phyloP scores from a whole-genome alignment of 2,888 invertebrate genomes.

The Trachelus troglodyta region DNA sequence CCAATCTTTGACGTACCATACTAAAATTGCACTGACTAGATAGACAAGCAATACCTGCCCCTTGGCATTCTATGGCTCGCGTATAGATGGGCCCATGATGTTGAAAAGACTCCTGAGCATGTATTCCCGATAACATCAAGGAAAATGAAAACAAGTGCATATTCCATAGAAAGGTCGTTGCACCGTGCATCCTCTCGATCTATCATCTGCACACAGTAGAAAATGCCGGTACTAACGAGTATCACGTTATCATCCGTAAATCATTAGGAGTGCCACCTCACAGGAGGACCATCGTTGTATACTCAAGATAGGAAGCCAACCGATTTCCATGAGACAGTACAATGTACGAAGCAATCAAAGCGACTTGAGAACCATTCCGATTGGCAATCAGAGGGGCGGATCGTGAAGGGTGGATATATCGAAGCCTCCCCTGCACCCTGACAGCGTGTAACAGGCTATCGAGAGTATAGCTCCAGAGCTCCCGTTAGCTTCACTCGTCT shows the following conservation, averaged over 20 bases:
- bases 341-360: conserved; percentile 44
- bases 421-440: not conserved
- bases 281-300: not conserved
- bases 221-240: not conserved
- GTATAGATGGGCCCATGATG: not conserved
- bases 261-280: not conserved
- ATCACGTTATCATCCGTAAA: not conserved
- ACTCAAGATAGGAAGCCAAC: conserved; percentile 7
- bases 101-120: not conserved
- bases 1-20: not conserved
- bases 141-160: not conserved
- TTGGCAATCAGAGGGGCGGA: conserved; percentile 41
- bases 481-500: not conserved
- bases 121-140: not conserved
- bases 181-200: not conserved
- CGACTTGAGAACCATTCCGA: conserved; percentile 39
- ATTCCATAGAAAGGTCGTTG: not conserved
- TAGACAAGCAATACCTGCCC: not conserved
- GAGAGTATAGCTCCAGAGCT: not conserved
- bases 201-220: not conserved
- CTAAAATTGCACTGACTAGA: not conserved
- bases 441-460: not conserved
- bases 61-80: not conserved
- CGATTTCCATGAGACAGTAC: conserved; percentile 50
- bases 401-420: conserved; percentile 21